Base-by-base conservation (phyloP, 2,888 invertebrate species). In the Drosophila suboccidentalis region DNA sequence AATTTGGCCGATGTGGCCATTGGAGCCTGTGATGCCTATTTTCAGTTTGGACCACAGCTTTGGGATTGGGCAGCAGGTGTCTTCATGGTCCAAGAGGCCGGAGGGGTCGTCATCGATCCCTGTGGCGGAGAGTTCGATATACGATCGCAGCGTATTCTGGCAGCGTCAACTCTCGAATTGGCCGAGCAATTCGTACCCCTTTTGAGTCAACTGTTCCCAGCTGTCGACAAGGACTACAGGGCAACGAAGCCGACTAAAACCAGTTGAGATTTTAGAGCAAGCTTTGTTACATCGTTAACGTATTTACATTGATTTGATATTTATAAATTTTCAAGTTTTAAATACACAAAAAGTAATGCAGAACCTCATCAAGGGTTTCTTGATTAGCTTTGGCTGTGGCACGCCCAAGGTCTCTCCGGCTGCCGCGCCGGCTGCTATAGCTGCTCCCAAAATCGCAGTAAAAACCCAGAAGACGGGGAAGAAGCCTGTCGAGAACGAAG, bases 51-150 rank as follows among this genome's bases (percentile, higher is more conserved):
- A 0, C 95, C 98, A 76, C 99, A 99, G 93, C 96, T 97, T 22
- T 99, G 99, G 99, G 97, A 97, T 89, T 94, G 96, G 68, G 97
- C 96, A 19, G 97, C 97, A 3, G 98, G 97, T 0, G 95, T 95
- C 89, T 93, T 99, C 11, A 94, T 99, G 67, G 95, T 98, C 0
- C 94, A 94, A 61, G 99, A 99, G 93, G 99, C 99, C 19, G 99
- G 99, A 3, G 99, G 98, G 3, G 95, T 96, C 13, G 95, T 96
- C 44, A 94, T 97, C 34, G 98, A 99, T 93, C 97, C 98, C 4
- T 94, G 95, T 60, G 96, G 98, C 15, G 96, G 95, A 0, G 93
- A 95, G 6, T 94, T 98, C 70, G 97, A 98, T 91, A 91, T 97
- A 44, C 93, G 98, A 92, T 96, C 96, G 17, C 94, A 98, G 29